Conservation (phyloP, 2,888 invertebrate genomes). For the Drosophila planitibia region DNA sequence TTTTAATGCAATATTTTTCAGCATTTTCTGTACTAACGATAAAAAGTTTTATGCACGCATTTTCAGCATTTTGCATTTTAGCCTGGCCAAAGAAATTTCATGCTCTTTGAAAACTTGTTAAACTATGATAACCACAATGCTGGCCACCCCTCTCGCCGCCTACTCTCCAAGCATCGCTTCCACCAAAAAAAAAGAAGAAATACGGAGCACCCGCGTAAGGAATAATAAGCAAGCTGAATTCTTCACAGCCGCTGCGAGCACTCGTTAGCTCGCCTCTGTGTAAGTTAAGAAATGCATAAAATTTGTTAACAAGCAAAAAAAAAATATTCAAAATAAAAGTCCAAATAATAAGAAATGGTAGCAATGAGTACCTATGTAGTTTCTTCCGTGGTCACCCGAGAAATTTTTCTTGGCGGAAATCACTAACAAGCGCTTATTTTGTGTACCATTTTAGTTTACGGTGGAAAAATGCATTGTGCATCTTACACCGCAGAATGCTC, state of each 20-base stretch:
- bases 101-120: conserved; percentile 83
- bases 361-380: conserved; percentile 20
- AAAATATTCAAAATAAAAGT: conserved; percentile 21
- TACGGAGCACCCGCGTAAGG: conserved; percentile 57
- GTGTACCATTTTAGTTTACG: conserved; percentile 28
- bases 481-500: conserved; percentile 11
- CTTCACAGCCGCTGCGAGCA: conserved; percentile 35
- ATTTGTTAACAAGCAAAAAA: conserved; percentile 78
- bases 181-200: conserved; percentile 22
- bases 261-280: conserved; percentile 72
- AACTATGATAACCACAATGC: conserved; percentile 84
- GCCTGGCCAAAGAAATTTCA: conserved; percentile 75
- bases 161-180: conserved; percentile 1
- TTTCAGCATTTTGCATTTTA: conserved; percentile 67
- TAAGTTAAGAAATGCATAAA: conserved; percentile 80
- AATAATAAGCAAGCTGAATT: conserved; percentile 77
- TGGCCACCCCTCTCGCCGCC: conserved; percentile 28
- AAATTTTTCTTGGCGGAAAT: conserved; percentile 75
- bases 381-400: conserved; percentile 43
- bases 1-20: conserved; percentile 78
- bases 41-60: conserved; percentile 79
- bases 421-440: conserved; percentile 73
- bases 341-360: conserved; percentile 46
- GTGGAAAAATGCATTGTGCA: conserved; percentile 36
- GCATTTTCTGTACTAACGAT: conserved; percentile 68